Evolutionary conservation across 2,113 vertebrate genomes (phyloP).

Genomic region (Saimiri boliviensis): DNA sequence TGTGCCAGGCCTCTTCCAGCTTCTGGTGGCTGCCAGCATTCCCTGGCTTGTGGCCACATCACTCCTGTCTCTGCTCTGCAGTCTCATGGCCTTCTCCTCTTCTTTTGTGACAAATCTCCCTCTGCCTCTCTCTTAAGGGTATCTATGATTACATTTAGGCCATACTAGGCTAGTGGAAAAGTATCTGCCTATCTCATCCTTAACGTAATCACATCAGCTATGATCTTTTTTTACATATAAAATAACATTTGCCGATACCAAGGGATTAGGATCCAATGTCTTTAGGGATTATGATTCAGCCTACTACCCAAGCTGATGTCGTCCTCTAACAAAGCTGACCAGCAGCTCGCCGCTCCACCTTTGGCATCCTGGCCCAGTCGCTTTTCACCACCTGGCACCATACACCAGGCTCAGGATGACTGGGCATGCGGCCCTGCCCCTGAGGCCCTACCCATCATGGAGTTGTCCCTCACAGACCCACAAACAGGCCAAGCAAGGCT

Average conservation of each 20-base stretch:
- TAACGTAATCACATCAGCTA: background rate
- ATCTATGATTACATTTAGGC: background rate
- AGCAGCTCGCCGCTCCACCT: background rate
- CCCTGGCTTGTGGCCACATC: background rate
- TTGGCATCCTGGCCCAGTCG: background rate
- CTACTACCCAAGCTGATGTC: background rate
- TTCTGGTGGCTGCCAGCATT: background rate
- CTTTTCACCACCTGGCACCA: background rate
- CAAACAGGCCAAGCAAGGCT: background rate
- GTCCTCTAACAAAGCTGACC: background rate
- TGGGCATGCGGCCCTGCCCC: background rate
- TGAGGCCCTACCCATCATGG: background rate
- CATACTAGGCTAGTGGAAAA: background rate
- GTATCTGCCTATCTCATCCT: background rate
- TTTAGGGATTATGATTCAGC: background rate
- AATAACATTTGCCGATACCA: background rate
- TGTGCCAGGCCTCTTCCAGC: background rate
- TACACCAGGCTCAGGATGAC: background rate
- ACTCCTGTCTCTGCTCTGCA: background rate
- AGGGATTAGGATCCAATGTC: background rate
- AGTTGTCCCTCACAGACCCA: background rate
- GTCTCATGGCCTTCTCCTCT: background rate
- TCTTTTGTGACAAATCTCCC: background rate
- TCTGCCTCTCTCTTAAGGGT: background rate
- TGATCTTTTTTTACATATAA: background rate